Conservation (phyloP, 2,113 vertebrate genomes). For the Oostethus manadensis region DNA sequence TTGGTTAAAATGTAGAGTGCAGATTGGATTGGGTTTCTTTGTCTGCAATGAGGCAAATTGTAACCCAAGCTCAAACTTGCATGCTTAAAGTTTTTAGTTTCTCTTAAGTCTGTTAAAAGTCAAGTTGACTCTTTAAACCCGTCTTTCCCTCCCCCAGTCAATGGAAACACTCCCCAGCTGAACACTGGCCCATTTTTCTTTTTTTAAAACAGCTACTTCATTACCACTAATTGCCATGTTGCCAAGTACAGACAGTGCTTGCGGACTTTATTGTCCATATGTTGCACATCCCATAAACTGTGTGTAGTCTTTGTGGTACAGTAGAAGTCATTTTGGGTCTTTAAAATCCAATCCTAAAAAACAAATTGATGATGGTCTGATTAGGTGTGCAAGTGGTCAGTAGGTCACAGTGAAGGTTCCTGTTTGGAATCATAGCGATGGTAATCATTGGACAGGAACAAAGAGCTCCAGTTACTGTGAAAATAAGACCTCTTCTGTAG, state of each 20-base stretch:
- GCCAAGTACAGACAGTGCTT: constrained; percentile 10
- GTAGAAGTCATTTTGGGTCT: constrained; percentile 38
- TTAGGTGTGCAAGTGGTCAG: constrained; percentile 54
- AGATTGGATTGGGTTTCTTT: constrained; percentile 33
- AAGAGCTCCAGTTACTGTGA: constrained; percentile 40
- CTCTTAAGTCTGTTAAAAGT: constrained; percentile 40
- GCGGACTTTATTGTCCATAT: constrained; percentile 18
- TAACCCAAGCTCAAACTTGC: constrained; percentile 47
- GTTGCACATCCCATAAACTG: constrained; percentile 4
- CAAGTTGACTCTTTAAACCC: neutral
- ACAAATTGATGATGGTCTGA: constrained; percentile 46
- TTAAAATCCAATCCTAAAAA: constrained; percentile 45
- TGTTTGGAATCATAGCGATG: constrained; percentile 32
- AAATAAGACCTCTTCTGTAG: constrained; percentile 23
- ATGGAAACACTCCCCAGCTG: constrained; percentile 34
- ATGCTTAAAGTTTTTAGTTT: constrained; percentile 45
- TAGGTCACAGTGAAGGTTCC: constrained; percentile 37
- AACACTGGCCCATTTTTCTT: constrained; percentile 40
- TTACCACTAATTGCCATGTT: constrained; percentile 37
- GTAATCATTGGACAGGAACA: constrained; percentile 54
- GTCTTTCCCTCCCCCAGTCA: constrained; percentile 2
- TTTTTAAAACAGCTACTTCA: constrained; percentile 39
- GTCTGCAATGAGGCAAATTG: constrained; percentile 27
- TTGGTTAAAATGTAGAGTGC: constrained; percentile 16
- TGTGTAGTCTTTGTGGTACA: constrained; percentile 29